Conservation (phyloP, 2,113 vertebrate genomes). For the Apteryx mantelli region DNA sequence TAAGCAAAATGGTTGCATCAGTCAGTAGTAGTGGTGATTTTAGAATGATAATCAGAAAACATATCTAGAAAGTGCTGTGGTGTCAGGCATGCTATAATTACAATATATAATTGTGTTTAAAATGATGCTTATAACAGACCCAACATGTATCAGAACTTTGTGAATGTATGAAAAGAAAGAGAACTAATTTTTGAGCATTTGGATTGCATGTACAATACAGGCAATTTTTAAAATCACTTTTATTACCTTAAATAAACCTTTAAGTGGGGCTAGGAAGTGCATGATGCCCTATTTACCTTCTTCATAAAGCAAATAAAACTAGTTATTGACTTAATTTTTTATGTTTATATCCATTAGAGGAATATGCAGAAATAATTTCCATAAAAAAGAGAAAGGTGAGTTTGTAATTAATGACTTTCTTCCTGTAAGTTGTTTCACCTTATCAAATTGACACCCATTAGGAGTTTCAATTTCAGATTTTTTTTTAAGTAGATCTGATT, state of each 20-base stretch:
- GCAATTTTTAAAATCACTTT: not conserved
- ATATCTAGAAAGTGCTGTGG: not conserved
- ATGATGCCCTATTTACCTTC: not conserved
- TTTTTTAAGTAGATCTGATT: not conserved
- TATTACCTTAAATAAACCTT: not conserved
- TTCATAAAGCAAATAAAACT: not conserved
- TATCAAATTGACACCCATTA: not conserved
- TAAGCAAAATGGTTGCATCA: not conserved
- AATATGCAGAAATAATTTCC: slow-evolving; percentile 35
- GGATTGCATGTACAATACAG: not conserved
- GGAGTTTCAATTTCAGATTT: not conserved
- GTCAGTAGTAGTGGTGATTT: not conserved
- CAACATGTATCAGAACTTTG: not conserved
- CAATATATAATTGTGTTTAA: not conserved
- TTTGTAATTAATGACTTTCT: not conserved
- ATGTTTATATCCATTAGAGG: slow-evolving; percentile 26
- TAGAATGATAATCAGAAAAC: not conserved
- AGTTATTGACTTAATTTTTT: not conserved
- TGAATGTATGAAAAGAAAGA: not conserved
- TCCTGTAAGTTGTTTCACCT: not conserved
- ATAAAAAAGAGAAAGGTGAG: slow-evolving; percentile 53
- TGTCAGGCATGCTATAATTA: not conserved
- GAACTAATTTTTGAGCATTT: not conserved
- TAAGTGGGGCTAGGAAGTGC: not conserved
- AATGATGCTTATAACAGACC: not conserved